phyloP scores from a whole-genome alignment of 2,797 vertebrate species.

The Poecilia wingei region DNA sequence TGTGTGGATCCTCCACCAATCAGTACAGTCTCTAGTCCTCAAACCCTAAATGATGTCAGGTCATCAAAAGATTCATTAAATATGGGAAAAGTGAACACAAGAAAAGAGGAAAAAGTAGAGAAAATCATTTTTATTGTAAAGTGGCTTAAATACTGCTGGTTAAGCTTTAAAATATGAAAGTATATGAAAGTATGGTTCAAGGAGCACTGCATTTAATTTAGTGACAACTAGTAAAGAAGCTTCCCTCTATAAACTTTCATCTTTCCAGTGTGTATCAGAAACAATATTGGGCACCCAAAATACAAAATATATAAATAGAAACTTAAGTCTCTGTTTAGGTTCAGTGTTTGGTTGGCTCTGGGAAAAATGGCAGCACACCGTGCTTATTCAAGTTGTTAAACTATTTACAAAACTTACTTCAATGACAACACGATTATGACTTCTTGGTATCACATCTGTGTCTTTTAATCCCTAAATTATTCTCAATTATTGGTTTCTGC shows the following conservation, averaged over 20 bases:
- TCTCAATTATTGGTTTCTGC: not conserved
- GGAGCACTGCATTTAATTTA: not conserved
- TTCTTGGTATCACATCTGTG: not conserved
- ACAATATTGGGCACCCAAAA: not conserved
- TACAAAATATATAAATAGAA: conserved; percentile 3
- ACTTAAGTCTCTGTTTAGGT: not conserved
- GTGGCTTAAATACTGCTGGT: not conserved
- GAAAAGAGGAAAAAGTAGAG: not conserved
- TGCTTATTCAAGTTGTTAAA: not conserved
- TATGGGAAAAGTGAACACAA: not conserved
- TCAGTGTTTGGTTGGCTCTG: not conserved
- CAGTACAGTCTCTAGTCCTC: not conserved
- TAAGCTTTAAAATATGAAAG: not conserved
- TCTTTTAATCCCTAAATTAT: not conserved
- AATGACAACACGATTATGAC: not conserved
- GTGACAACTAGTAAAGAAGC: not conserved
- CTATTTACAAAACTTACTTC: conserved; percentile 1
- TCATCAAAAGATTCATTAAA: not conserved
- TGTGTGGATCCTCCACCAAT: not conserved
- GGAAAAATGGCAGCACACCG: not conserved
- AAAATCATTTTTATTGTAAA: not conserved
- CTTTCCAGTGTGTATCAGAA: not conserved
- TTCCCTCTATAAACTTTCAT: not conserved
- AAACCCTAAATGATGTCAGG: not conserved
- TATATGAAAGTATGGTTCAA: not conserved